Evolutionary conservation across 2,797 vertebrate genomes (phyloP).

Genomic region (Discoglossus pictus): DNA sequence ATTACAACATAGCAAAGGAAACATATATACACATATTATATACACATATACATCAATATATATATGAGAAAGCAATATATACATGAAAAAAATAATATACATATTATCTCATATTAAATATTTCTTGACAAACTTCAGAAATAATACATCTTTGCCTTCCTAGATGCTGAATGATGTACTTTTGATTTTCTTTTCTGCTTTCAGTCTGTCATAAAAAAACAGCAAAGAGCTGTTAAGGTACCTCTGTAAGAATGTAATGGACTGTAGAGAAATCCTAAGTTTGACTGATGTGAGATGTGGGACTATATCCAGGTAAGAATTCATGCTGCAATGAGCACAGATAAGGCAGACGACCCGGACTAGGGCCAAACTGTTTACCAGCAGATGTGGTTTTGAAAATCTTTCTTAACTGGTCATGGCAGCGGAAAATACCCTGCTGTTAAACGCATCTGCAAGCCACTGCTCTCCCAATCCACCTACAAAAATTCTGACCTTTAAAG

Average conservation of each 20-base stretch:
- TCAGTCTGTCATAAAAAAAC: conserved; percentile 16
- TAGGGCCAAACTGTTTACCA: conserved; percentile 97
- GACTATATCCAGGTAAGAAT: conserved; percentile 85
- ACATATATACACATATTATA: too few species aligned
- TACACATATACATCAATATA: too few species aligned
- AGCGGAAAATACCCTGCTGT: conserved; percentile 98
- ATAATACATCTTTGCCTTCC: too few species aligned
- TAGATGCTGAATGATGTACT: too few species aligned
- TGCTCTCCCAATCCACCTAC: conserved; percentile 88
- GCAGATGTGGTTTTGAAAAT: conserved; percentile 95
- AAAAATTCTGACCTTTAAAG: conserved; percentile 97
- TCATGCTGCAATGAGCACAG: conserved; percentile 80
- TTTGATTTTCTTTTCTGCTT: too few species aligned
- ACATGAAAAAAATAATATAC: too few species aligned
- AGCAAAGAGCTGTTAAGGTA: conserved; percentile 54
- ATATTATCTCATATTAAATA: too few species aligned
- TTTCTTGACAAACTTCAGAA: too few species aligned
- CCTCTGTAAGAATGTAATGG: conserved; percentile 73
- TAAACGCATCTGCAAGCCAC: conserved; percentile 89
- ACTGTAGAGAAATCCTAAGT: conserved; percentile 72
- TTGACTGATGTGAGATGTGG: conserved; percentile 77
- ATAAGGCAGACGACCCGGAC: conserved; percentile 91
- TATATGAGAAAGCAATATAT: too few species aligned
- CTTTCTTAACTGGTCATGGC: conserved; percentile 96
- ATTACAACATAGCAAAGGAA: too few species aligned